These are phyloP conservation scores for Lycopodina hypogea DNA, from an alignment of 37 sponge, comb jelly and placozoan species.

Conservation along the genomic window DNA sequence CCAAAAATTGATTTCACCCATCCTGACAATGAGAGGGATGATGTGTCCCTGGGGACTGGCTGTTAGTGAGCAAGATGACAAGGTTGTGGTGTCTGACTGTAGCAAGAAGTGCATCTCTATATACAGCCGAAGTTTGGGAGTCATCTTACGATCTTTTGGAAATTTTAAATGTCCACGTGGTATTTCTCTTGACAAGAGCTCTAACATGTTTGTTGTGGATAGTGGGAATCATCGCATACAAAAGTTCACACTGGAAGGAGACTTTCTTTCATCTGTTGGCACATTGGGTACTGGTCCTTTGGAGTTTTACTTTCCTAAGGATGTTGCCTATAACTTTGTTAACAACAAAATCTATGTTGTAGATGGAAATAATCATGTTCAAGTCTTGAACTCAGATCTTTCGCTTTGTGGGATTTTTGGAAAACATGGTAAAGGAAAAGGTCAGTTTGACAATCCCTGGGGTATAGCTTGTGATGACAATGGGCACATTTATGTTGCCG, in stretches of 20 bases:
- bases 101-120: constrained; percentile 7
- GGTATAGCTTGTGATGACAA: constrained; percentile 31
- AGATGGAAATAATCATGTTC: constrained; percentile 59
- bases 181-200: constrained; percentile 11
- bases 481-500: constrained; percentile 59
- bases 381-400: constrained; percentile 59
- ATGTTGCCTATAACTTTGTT: constrained; percentile 33
- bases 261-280: constrained; percentile 35
- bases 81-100: not conserved
- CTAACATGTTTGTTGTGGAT: constrained; percentile 33
- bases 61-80: not conserved
- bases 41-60: constrained; percentile 4
- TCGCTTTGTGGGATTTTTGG: constrained; percentile 53
- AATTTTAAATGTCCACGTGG: constrained; percentile 9
- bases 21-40: not conserved
- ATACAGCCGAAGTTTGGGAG: not conserved
- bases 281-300: constrained; percentile 29
- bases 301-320: constrained; percentile 49
- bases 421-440: constrained; percentile 36
- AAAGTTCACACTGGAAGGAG: constrained; percentile 54
- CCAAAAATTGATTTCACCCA: not conserved
- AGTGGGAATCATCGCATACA: constrained; percentile 45
- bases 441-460: constrained; percentile 52
- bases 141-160: constrained; percentile 10
- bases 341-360: constrained; percentile 46